phyloP scores from a whole-genome alignment of 1,140 invertebrate species.

The Scaptomyza hsui region DNA sequence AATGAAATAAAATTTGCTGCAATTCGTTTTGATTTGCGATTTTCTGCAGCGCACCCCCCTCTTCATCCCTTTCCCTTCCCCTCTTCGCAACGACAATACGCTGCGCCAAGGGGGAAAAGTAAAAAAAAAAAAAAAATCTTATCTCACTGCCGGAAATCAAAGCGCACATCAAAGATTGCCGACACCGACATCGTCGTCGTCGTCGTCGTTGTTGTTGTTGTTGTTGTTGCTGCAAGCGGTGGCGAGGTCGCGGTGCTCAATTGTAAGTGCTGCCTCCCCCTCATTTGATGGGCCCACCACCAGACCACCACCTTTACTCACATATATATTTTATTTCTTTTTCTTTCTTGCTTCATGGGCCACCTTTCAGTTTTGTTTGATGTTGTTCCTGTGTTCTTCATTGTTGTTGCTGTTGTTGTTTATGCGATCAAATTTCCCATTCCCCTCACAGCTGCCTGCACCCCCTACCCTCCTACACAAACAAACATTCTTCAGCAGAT shows the following conservation, averaged over 20 bases:
- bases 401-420: slow-evolving; percentile 23
- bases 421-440: slow-evolving; percentile 59
- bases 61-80: neutral
- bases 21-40: slow-evolving; percentile 69
- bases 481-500: neutral
- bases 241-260: slow-evolving; percentile 57
- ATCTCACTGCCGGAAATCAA: slow-evolving; percentile 83
- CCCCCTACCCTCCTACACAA: neutral
- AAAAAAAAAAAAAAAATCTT: slow-evolving; percentile 62
- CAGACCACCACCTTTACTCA: neutral
- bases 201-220: slow-evolving; percentile 9
- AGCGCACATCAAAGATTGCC: slow-evolving; percentile 79
- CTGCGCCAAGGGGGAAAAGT: slow-evolving; percentile 17
- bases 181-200: slow-evolving; percentile 45
- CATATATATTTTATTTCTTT: neutral
- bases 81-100: neutral
- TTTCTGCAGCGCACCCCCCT: slow-evolving; percentile 7
- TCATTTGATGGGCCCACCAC: slow-evolving; percentile 25
- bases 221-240: slow-evolving; percentile 24
- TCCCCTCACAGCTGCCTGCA: slow-evolving; percentile 3
- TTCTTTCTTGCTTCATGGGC: slow-evolving; percentile 6
- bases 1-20: slow-evolving; percentile 47
- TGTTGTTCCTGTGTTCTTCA: slow-evolving; percentile 18
- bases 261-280: slow-evolving; percentile 47
- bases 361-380: slow-evolving; percentile 45